These are phyloP conservation scores for Sclerurus mexicanus DNA, from an alignment of 2,113 vertebrate genomes.

Conservation along the genomic window DNA sequence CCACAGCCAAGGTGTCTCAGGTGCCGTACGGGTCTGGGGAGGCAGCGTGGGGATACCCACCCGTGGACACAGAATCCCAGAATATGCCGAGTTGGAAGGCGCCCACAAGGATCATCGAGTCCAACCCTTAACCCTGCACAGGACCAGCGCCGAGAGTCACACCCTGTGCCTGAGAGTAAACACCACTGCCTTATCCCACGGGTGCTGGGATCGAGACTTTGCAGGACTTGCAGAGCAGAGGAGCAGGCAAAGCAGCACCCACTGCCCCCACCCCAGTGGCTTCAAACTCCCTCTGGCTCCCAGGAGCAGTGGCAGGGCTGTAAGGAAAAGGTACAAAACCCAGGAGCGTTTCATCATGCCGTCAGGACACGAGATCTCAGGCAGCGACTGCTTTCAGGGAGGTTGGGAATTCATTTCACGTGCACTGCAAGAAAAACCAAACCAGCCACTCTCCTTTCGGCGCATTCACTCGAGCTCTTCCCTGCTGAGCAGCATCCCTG, in stretches of 20 bases:
- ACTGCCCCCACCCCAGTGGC: not conserved
- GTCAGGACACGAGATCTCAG: not conserved
- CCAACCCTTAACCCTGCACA: not conserved
- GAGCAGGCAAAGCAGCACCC: not conserved
- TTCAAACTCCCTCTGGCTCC: not conserved
- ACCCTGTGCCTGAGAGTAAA: not conserved
- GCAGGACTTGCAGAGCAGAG: not conserved
- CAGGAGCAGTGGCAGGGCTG: not conserved
- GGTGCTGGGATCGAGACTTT: not conserved
- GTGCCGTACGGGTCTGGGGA: fast-evolving
- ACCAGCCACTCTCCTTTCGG: not conserved
- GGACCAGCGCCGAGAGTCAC: not conserved
- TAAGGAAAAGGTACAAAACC: not conserved
- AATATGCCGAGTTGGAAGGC: not conserved
- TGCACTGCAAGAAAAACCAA: not conserved
- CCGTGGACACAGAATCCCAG: not conserved
- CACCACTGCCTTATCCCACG: fast-evolving
- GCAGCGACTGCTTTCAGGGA: not conserved
- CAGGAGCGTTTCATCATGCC: not conserved
- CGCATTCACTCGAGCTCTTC: not conserved
- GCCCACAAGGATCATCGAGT: not conserved
- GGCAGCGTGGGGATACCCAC: not conserved
- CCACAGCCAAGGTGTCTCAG: fast-evolving
- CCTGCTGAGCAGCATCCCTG: not conserved
- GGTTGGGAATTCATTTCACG: not conserved